These are phyloP conservation scores for Diaprepes abbreviatus DNA, from an alignment of 2,888 invertebrate species.

Conservation along the genomic window DNA sequence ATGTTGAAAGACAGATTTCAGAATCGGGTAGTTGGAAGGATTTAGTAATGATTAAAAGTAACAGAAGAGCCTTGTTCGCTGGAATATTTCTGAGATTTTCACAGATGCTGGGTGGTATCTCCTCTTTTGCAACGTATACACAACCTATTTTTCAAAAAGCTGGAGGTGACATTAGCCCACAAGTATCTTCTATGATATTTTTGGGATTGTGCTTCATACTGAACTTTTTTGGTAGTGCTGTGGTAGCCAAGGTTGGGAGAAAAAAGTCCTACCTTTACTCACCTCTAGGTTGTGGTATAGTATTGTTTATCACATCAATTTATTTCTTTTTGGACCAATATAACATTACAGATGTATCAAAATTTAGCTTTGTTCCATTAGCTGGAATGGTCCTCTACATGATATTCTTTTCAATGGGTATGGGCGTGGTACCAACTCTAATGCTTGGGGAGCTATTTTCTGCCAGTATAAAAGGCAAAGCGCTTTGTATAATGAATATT, in stretches of 20 bases:
- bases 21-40: conserved; percentile 61
- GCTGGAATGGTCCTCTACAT: conserved; percentile 54
- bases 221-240: conserved; percentile 51
- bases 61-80: conserved; percentile 58
- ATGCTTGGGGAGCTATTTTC: conserved; percentile 60
- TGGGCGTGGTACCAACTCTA: conserved; percentile 52
- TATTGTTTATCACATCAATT: conserved; percentile 54
- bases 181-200: conserved; percentile 59
- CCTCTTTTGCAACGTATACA: conserved; percentile 57
- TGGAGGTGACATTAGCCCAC: conserved; percentile 60
- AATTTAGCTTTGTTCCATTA: conserved; percentile 57
- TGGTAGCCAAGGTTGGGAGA: conserved; percentile 59
- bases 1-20: conserved; percentile 59
- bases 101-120: conserved; percentile 60
- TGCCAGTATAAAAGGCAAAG: conserved; percentile 59
- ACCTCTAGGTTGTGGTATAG: conserved; percentile 52
- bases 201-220: conserved; percentile 50
- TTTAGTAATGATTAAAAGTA: conserved; percentile 56
- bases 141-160: conserved; percentile 62
- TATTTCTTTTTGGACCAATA: conserved; percentile 57
- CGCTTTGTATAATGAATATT: conserved; percentile 39
- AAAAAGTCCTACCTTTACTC: conserved; percentile 57
- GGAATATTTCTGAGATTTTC: conserved; percentile 57
- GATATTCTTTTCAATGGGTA: conserved; percentile 51
- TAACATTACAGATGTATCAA: conserved; percentile 47